Evolutionary conservation across 2,113 vertebrate species (phyloP), one percentile per base, ranked within the genome.

Genomic region (Panurus biarmicus): DNA sequence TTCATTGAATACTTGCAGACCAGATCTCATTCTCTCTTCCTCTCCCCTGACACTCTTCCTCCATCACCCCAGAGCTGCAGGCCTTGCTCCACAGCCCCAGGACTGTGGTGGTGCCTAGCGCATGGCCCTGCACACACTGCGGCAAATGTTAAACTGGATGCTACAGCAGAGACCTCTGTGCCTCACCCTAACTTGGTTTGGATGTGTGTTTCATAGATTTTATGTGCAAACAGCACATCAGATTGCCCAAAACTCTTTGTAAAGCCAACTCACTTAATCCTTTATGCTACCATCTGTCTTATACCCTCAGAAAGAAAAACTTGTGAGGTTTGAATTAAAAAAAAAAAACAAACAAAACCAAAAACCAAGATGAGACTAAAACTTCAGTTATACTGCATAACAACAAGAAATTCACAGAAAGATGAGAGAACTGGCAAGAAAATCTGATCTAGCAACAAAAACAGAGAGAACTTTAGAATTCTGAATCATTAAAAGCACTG

Each of bases 261-360:
- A 86, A 95, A 95, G 90, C 83, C 85, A 96, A 92, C 75, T 95
- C 90, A 89, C 70, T 87, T 64, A 90, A 95, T 91, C 66, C 79
- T 92, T 90, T 80, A 88, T 93, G 90, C 69, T 86, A 88, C 96
- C 96, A 96, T 96, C 95, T 96, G 96, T 96, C 76, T 94, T 78
- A 70, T 14, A 83, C 25, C 19, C 83, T 93, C 82, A 77, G 56
- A 90, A 91, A 58, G 53, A 91, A 91, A 93, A 96, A 88, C 85
- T 74, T 81, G 92, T 24, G 75, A 95, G 72, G 44, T 71, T 58
- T 88, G 83, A 81, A 77, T 80, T 66, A 6, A 66, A 87, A 69
- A 76, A 44, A 77, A 70, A 47, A 89, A n/a, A 54, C 12, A 23
- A 64, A 78, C 78, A 29, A 53, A 78, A 76, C 28, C 28, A 35